Evolutionary conservation across 2,797 vertebrate species (phyloP).

Genomic region (Synanceia verrucosa): DNA sequence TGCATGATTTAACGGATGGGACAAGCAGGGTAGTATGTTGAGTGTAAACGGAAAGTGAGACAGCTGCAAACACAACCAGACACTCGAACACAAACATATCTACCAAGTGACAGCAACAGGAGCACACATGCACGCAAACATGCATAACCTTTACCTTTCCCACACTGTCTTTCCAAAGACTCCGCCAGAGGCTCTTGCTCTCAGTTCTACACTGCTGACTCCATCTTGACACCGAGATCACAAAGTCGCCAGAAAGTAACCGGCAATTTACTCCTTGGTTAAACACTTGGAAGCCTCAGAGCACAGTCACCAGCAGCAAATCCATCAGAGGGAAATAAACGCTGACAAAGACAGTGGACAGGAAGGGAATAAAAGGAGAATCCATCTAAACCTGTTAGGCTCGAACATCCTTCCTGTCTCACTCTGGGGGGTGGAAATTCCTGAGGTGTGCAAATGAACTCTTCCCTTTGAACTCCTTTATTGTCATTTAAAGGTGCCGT

Average conservation of each 20-base stretch:
- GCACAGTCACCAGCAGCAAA: slow-evolving; percentile 61
- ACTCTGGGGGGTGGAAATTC: slow-evolving; percentile 24
- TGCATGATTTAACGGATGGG: slow-evolving; percentile 49
- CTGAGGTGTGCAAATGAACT: slow-evolving; percentile 43
- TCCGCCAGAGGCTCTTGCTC: slow-evolving; percentile 42
- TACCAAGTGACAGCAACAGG: slow-evolving; percentile 13
- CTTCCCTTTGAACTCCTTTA: slow-evolving; percentile 45
- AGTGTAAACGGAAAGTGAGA: slow-evolving; percentile 32
- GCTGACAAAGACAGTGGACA: slow-evolving; percentile 65
- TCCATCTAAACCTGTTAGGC: slow-evolving; percentile 54
- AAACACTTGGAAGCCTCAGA: slow-evolving; percentile 68
- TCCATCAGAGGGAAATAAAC: slow-evolving; percentile 62
- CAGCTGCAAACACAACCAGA: slow-evolving; percentile 24
- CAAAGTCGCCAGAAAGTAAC: slow-evolving; percentile 66
- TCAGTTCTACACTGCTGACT: slow-evolving; percentile 57
- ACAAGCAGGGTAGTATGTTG: slow-evolving; percentile 4
- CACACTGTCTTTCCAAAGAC: slow-evolving; percentile 29
- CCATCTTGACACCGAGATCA: slow-evolving; percentile 69
- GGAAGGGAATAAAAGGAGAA: slow-evolving; percentile 42
- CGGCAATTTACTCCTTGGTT: slow-evolving; percentile 77
- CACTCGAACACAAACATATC: slow-evolving; percentile 14
- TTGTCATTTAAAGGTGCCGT: slow-evolving; percentile 27
- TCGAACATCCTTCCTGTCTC: slow-evolving; percentile 38
- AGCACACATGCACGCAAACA: slow-evolving; percentile 10
- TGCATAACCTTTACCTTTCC: slow-evolving; percentile 30